Conservation (phyloP, 2,797 vertebrate genomes). For the Sebastiscus tertius region DNA sequence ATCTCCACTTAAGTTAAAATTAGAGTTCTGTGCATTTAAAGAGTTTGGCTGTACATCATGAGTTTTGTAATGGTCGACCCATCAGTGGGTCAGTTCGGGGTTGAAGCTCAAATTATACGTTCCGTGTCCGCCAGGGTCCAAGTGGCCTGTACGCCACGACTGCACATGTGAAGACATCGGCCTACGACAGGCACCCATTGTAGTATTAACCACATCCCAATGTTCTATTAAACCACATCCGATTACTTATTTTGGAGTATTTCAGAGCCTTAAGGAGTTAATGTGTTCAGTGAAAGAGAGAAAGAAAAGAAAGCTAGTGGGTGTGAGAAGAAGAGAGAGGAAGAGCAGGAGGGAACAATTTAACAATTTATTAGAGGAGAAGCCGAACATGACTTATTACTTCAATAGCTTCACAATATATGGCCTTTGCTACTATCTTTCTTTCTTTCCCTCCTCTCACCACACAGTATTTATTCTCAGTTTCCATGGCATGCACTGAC, state of each 20-base stretch:
- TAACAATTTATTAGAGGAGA: conserved; percentile 28
- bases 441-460: conserved; percentile 26
- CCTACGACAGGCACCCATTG: not conserved
- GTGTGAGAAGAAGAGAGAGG: not conserved
- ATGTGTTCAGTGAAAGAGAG: not conserved
- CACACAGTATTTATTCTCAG: conserved; percentile 55
- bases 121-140: not conserved
- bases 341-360: not conserved
- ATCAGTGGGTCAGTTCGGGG: not conserved
- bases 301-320: not conserved
- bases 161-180: not conserved
- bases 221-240: not conserved
- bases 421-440: conserved; percentile 40
- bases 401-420: conserved; percentile 47
- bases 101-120: not conserved
- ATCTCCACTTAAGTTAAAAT: not conserved
- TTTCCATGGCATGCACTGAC: conserved; percentile 60
- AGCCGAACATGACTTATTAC: conserved; percentile 41
- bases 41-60: not conserved
- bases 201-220: not conserved
- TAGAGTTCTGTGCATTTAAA: not conserved
- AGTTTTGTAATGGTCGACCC: not conserved
- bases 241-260: not conserved
- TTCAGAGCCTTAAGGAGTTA: not conserved
- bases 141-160: not conserved